Evolutionary conservation across 1,140 invertebrate species (phyloP).

Genomic region (Gonioctena quinquepunctata): DNA sequence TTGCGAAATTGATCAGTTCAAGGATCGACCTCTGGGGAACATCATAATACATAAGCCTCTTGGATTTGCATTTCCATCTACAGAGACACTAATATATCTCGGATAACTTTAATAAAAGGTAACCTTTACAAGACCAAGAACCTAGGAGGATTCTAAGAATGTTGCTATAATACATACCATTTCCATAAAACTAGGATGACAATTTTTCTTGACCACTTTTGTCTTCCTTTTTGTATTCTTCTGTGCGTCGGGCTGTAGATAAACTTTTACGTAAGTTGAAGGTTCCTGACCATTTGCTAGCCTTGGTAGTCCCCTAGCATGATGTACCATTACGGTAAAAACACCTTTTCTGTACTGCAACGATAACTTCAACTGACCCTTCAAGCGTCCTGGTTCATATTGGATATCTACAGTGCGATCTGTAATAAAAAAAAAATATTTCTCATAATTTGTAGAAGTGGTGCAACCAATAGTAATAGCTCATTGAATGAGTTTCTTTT

Average conservation of each 20-base stretch:
- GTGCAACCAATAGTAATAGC: too few relatives aligned
- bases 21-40: too few relatives aligned
- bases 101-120: too few relatives aligned
- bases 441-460: too few relatives aligned
- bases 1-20: too few relatives aligned
- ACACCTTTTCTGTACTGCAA: constrained; percentile 80
- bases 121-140: too few relatives aligned
- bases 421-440: constrained; percentile 11
- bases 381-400: constrained; percentile 44
- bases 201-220: constrained; percentile 87
- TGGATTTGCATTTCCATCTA: too few relatives aligned
- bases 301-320: constrained; percentile 81
- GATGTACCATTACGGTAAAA: constrained; percentile 85
- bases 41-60: too few relatives aligned
- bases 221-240: constrained; percentile 95
- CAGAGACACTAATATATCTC: too few relatives aligned
- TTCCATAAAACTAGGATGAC: constrained; percentile 97
- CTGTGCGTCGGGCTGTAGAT: constrained; percentile 83
- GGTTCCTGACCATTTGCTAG: constrained; percentile 77
- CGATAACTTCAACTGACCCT: constrained; percentile 67
- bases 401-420: constrained; percentile 24
- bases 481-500: too few relatives aligned
- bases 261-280: constrained; percentile 92
- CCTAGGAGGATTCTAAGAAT: too few relatives aligned
- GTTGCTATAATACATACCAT: constrained; percentile 71